Evolutionary conservation across 2,888 invertebrate genomes (phyloP).

Genomic region (Tineola bisselliella): DNA sequence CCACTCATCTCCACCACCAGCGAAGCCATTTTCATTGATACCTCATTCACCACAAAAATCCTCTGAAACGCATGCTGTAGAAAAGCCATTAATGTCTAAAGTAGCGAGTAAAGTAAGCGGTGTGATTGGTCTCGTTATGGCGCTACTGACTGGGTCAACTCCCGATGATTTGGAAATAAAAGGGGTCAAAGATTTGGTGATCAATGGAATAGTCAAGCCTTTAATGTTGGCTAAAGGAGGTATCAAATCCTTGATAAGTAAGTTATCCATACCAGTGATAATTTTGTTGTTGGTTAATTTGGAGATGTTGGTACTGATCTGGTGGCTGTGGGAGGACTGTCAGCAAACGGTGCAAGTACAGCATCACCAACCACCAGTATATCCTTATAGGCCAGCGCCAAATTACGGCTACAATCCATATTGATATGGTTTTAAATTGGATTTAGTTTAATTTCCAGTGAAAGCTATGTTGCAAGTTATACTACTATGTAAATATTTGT

Average conservation of each 20-base stretch:
- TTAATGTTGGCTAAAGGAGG: slow-evolving; percentile 43
- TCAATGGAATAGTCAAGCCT: slow-evolving; percentile 49
- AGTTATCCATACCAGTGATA: slow-evolving; percentile 49
- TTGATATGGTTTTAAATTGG: slow-evolving; percentile 19
- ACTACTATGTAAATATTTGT: slow-evolving; percentile 18
- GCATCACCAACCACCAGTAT: slow-evolving; percentile 18
- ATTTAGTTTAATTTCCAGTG: background rate
- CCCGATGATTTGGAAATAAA: slow-evolving; percentile 32
- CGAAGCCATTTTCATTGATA: slow-evolving; percentile 20
- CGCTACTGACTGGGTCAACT: slow-evolving; percentile 37
- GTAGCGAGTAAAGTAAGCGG: slow-evolving; percentile 40
- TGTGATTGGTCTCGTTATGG: slow-evolving; percentile 38
- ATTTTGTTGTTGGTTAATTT: slow-evolving; percentile 48
- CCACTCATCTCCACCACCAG: background rate
- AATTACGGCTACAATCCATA: slow-evolving; percentile 31
- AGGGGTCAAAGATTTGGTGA: slow-evolving; percentile 44
- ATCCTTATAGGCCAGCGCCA: slow-evolving; percentile 26
- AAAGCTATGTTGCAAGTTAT: slow-evolving; percentile 16
- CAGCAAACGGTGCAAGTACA: slow-evolving; percentile 22
- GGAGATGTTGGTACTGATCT: slow-evolving; percentile 48
- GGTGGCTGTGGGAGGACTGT: slow-evolving; percentile 65
- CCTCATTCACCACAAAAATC: slow-evolving; percentile 21
- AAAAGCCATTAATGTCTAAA: slow-evolving; percentile 38
- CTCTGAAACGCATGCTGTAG: slow-evolving; percentile 18
- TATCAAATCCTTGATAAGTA: slow-evolving; percentile 47